Evolutionary conservation across 2,113 vertebrate genomes (phyloP), one percentile per base, ranked within the genome.

Genomic region (Lasiurus borealis): DNA sequence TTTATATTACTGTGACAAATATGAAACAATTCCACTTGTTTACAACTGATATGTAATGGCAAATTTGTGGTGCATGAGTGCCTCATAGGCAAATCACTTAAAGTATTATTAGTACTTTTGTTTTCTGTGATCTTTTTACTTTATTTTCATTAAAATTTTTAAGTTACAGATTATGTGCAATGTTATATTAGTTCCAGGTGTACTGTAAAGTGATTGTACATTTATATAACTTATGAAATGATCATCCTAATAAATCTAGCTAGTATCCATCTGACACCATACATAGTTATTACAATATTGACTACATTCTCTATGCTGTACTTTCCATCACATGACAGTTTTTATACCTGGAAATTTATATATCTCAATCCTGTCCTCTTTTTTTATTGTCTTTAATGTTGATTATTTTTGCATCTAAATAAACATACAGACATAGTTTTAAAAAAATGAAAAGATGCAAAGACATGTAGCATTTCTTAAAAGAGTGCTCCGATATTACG

Each of bases 381-480:
- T 90, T 85, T 15, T 5, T 44, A 8, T 73, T 68, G 57, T 40
- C 71, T 69, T n/a, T 94, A 62, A 54, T 34, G 34, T 64, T 48
- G 64, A 50, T 87, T 77, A 44, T 64, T 69, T 96, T 95, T 92
- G 3, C 29, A 52, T 84, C 12, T 87, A 93, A 82, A 19, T 76
- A 85, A 91, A 88, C 1, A 73, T 1, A 14, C 57, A 31, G 23
- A 6, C 23, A 57, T 59, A 54, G 12, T 78, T 77, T 57, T 31
- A 2, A n/a, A 85, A 88, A 40, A 54, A 19, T 75, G 1, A 62
- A 90, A 90, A 93, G 2, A 1, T 93, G 23, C 64, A 6, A 34
- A 48, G 5, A n/a, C 19, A n/a, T 52, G 75, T 3, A 80, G 16
- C 62, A 80, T 85, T 68, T 82, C 54, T 86, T 73, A 44, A 44